A percentile compares a stretch with the other conserved stretches of the same genome.
These are phyloP conservation scores for Agrochola circellaris DNA, from an alignment of 2,888 invertebrate species.

Conservation along the genomic window DNA sequence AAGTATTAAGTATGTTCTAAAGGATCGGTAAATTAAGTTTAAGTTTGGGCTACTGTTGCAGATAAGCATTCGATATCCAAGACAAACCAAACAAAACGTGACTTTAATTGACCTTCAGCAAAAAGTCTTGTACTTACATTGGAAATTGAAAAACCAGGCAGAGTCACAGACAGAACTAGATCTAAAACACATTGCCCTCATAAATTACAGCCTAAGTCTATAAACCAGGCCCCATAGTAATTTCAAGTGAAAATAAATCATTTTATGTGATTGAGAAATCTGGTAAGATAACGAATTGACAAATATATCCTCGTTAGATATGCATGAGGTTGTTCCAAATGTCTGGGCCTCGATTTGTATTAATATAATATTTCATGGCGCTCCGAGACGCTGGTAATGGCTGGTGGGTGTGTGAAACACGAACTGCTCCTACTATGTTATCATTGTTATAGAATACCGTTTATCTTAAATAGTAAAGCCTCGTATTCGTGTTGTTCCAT, in stretches of 20 bases:
- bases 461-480: not conserved
- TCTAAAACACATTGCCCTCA: constrained; percentile 18
- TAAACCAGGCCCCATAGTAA: constrained; percentile 40
- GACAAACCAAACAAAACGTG: no score
- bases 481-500: not conserved
- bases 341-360: constrained; percentile 55
- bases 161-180: constrained; percentile 25
- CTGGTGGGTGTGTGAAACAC: constrained; percentile 54
- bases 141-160: not conserved
- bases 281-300: constrained; percentile 62
- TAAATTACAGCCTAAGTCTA: constrained; percentile 42
- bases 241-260: constrained; percentile 64
- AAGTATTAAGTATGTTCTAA: not conserved
- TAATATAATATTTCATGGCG: constrained; percentile 63
- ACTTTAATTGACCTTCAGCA: not conserved
- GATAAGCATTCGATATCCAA: no score
- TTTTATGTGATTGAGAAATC: constrained; percentile 66
- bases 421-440: constrained; percentile 37
- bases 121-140: not conserved
- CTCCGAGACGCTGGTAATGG: constrained; percentile 44
- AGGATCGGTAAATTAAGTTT: not conserved
- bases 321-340: constrained; percentile 60
- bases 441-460: constrained; percentile 14
- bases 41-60: not conserved
- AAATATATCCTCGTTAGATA: constrained; percentile 69